These are phyloP conservation scores for Xyrichtys novacula DNA, from an alignment of 2,797 vertebrate genomes.

Conservation along the genomic window DNA sequence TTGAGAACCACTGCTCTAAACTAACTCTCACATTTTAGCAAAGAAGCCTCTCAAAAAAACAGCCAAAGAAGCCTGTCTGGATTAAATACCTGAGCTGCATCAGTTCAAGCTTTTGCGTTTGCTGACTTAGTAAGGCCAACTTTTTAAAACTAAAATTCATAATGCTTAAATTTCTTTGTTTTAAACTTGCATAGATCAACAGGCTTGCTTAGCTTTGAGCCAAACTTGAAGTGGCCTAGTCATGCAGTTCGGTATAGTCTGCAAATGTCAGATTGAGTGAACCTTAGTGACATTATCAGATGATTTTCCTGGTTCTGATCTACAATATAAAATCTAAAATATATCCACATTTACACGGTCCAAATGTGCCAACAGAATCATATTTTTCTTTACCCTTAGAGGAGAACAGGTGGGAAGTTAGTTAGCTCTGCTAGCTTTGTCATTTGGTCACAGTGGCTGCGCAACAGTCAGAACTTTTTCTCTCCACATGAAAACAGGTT, in stretches of 20 bases:
- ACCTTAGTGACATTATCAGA: background rate
- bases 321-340: slow-evolving; percentile 1
- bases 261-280: slow-evolving; percentile 3
- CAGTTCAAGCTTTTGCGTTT: slow-evolving; percentile 8
- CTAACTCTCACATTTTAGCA: background rate
- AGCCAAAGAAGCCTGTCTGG: background rate
- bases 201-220: background rate
- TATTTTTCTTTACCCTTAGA: background rate
- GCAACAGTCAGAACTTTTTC: no score
- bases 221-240: no score
- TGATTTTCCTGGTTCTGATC: background rate
- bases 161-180: background rate
- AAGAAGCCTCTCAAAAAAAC: background rate
- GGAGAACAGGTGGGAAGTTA: slow-evolving; percentile 3
- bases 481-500: no score
- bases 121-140: no score
- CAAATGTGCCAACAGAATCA: background rate
- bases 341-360: slow-evolving; percentile 9
- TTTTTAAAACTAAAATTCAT: no score
- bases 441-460: no score
- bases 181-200: background rate
- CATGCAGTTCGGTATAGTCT: slow-evolving; percentile 7
- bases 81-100: background rate
- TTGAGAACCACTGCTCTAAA: no score
- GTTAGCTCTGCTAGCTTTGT: background rate